phyloP scores from a whole-genome alignment of 2,888 invertebrate genomes.

The Emmelina monodactyla region DNA sequence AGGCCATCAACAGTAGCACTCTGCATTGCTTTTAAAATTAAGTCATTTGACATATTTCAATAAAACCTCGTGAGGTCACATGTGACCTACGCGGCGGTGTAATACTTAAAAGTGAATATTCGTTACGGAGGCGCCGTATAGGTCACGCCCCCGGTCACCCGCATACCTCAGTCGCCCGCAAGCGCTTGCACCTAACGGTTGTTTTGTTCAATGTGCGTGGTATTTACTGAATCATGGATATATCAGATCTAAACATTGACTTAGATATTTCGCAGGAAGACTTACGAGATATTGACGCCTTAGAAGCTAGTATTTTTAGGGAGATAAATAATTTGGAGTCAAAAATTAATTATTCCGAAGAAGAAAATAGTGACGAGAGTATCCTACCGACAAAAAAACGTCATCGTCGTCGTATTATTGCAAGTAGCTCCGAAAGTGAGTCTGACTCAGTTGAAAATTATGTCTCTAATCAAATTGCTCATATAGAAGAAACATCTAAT shows the following conservation, averaged over 20 bases:
- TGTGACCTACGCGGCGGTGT: conserved; percentile 11
- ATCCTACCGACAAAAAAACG: conserved; percentile 3
- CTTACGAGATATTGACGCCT: conserved; percentile 8
- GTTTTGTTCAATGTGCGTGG: conserved; percentile 3
- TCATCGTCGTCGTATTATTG: conserved; percentile 7
- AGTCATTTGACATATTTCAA: conserved; percentile 13
- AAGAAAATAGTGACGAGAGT: conserved; percentile 1
- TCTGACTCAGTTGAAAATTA: neutral
- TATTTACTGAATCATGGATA: conserved; percentile 4
- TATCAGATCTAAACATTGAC: conserved; percentile 10
- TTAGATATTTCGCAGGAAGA: conserved; percentile 10
- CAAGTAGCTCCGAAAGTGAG: conserved; percentile 6
- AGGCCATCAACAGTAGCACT: neutral
- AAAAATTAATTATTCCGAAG: neutral
- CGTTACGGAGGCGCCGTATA: conserved; percentile 7
- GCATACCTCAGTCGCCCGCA: conserved; percentile 6
- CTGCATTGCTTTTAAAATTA: conserved; percentile 9
- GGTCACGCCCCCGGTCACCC: conserved; percentile 11
- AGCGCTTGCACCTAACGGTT: conserved; percentile 10
- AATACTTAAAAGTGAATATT: conserved; percentile 8
- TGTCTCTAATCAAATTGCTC: neutral
- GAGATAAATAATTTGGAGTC: neutral
- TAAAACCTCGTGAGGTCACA: conserved; percentile 11
- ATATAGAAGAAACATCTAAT: neutral
- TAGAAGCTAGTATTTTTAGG: conserved; percentile 11